Evolutionary conservation across 2,797 vertebrate species (phyloP).

Genomic region (Clarias laeviceps): DNA sequence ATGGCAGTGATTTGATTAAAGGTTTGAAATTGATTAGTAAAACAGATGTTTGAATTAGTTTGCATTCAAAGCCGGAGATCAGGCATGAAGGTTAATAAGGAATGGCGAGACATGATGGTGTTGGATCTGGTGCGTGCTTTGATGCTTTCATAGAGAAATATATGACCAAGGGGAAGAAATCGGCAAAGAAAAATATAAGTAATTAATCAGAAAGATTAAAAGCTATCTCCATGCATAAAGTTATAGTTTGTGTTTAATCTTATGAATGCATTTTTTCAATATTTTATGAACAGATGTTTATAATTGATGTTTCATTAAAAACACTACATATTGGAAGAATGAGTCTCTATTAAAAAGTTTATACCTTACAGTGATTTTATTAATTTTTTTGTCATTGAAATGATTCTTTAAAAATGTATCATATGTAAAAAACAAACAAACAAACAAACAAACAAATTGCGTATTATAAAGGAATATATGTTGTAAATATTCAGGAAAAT

Average conservation of each 20-base stretch:
- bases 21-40: neutral
- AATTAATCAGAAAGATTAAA: neutral
- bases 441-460: neutral
- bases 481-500: neutral
- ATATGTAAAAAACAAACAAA: neutral
- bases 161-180: neutral
- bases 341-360: neutral
- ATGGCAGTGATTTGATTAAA: neutral
- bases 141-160: neutral
- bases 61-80: neutral
- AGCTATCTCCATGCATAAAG: neutral
- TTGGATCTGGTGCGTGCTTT: neutral
- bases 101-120: neutral
- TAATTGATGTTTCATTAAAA: neutral
- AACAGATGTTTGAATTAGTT: slow-evolving; percentile 7
- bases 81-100: neutral
- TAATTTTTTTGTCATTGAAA: neutral
- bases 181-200: neutral
- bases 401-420: neutral
- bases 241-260: neutral
- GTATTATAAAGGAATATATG: neutral
- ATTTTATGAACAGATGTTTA: no score
- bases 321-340: neutral
- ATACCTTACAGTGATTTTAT: neutral
- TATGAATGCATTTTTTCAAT: neutral